phyloP scores from a whole-genome alignment of 2,888 invertebrate genomes.

The Hypercompe scribonia region DNA sequence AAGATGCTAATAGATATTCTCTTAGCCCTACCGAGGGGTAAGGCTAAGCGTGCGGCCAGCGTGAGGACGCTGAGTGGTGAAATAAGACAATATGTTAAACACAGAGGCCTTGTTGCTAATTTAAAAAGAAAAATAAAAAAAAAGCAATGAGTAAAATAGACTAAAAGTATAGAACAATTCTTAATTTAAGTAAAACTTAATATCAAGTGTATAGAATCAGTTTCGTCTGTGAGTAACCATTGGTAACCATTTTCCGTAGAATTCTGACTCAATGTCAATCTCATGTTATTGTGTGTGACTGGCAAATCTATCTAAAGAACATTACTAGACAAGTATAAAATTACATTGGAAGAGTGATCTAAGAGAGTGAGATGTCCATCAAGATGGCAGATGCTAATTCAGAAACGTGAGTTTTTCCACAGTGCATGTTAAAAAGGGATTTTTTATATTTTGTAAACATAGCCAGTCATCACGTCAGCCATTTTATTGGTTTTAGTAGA shows the following conservation, averaged over 20 bases:
- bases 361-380: neutral
- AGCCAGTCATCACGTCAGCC: neutral
- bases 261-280: constrained; percentile 44
- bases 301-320: neutral
- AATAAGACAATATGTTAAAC: too few species aligned
- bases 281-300: constrained; percentile 14
- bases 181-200: neutral
- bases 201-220: constrained; percentile 16
- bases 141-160: neutral
- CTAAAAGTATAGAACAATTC: neutral
- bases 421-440: neutral
- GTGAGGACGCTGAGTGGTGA: too few species aligned
- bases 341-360: neutral
- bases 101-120: too few species aligned
- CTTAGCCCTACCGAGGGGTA: too few species aligned
- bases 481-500: neutral
- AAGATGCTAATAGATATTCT: too few species aligned
- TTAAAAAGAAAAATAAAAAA: too few species aligned
- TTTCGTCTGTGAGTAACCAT: constrained; percentile 49
- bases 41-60: too few species aligned
- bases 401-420: neutral
- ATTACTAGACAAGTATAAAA: neutral
- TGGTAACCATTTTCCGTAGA: constrained; percentile 30
- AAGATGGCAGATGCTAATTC: neutral
- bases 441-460: neutral